Evolutionary conservation across 2,797 vertebrate genomes (phyloP), one percentile per base, ranked within the genome.

Genomic region (Aeoliscus strigatus): DNA sequence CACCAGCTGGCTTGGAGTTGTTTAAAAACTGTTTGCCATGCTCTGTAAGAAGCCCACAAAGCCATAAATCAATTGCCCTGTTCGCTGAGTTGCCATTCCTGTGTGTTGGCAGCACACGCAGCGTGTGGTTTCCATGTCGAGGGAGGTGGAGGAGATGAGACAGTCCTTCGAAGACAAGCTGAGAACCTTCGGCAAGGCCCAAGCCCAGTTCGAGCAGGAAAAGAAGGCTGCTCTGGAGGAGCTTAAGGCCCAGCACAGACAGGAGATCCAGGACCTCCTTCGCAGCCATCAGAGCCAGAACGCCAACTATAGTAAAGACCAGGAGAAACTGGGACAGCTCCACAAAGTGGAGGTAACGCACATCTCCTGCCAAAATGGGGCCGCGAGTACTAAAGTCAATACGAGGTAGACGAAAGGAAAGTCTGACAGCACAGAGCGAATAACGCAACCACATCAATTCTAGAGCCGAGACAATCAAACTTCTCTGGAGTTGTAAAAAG

Each of bases 91-190:
- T 41, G 39, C 42, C 29, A 4, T 34, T 24, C 28, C 21, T 16
- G 4, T 50, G 31, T 43, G 10, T 28, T 13, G 39, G 34, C 90
- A 98, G 82, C 95, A 99, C 65, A 94, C 95, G 3, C 94, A 98
- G 24, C 91, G 93, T 1, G 88, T 98, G 60, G 92, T 97, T 9
- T 93, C 91, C 66, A 97, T 99, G 95, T 95, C 94, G 0, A 86
- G 94, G 60, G 94, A 98, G 82, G 94, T 99, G 46, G 94, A 98
- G 87, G 96, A 98, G 74, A 96, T 99, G 77, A 88, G 94, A 8
- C 91, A 90, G 61, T 93, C 92, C 60, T 98, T 99, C 9, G 95
- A 99, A 70, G 95, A 97, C 39, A 92, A 91, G 68, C 83, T 97
- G 41, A 85, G 88, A 32, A 90, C 89, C 44, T 98, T 99, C 58